phyloP scores from a whole-genome alignment of 2,113 vertebrate genomes.

The Lichenostomus cassidix region DNA sequence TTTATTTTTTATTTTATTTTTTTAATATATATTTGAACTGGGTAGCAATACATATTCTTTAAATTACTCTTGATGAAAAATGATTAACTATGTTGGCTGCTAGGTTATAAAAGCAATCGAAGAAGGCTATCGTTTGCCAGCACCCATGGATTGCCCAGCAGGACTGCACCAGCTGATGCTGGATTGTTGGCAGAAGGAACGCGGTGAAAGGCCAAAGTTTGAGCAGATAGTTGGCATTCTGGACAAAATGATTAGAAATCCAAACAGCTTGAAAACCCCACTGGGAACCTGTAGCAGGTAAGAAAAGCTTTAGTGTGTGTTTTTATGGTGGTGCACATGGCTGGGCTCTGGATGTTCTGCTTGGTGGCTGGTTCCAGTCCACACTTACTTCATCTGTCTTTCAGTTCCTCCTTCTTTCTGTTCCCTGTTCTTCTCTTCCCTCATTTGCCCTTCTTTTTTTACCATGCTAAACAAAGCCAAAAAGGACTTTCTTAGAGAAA shows the following conservation, averaged over 20 bases:
- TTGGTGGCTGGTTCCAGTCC: constrained; percentile 32
- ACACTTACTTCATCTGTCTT: background rate
- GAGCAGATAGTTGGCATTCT: constrained; percentile 98
- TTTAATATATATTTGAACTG: background rate
- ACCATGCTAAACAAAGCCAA: background rate
- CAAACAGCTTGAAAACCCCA: constrained; percentile 95
- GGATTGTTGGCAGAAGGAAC: constrained; percentile 98
- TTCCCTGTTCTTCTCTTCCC: background rate
- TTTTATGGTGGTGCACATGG: background rate
- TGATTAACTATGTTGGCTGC: constrained; percentile 47
- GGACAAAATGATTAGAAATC: constrained; percentile 99
- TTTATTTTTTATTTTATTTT: background rate
- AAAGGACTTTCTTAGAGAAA: background rate
- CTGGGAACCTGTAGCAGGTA: constrained; percentile 95
- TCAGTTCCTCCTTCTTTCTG: background rate
- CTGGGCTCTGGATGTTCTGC: constrained; percentile 7
- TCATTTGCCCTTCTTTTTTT: background rate
- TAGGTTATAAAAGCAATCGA: constrained; percentile 99
- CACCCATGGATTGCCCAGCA: constrained; percentile 97
- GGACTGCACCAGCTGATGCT: constrained; percentile 98
- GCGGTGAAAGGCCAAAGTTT: constrained; percentile 96
- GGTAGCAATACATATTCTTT: background rate
- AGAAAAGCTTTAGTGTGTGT: constrained; percentile 36
- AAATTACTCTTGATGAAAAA: background rate
- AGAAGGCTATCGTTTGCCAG: constrained; percentile 97